Conservation (phyloP, 2,113 vertebrate species). For the Orcinus orca region DNA sequence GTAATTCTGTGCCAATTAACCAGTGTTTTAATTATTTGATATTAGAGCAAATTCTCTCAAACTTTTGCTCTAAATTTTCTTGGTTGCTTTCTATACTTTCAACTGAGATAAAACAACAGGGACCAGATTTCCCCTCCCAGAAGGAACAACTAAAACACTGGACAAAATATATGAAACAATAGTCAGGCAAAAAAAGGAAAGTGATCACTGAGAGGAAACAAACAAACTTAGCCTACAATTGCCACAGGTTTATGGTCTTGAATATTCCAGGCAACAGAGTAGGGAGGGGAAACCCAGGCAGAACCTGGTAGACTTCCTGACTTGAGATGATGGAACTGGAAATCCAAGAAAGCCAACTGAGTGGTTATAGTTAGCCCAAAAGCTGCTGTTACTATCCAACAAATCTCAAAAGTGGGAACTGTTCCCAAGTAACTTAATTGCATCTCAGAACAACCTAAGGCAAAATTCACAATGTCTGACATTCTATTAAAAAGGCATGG, state of each 20-base stretch:
- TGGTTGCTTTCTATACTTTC: not conserved
- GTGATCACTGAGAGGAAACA: not conserved
- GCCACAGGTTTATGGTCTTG: not conserved
- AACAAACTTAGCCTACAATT: not conserved
- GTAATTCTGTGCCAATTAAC: not conserved
- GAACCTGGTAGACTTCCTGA: not conserved
- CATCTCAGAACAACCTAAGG: not conserved
- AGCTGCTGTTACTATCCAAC: not conserved
- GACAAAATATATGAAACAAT: not conserved
- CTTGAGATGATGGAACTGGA: not conserved
- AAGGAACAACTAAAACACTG: not conserved
- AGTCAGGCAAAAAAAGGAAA: not conserved
- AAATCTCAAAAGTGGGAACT: not conserved
- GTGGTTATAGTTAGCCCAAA: not conserved
- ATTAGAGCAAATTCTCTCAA: not conserved
- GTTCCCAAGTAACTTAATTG: not conserved
- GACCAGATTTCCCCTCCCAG: not conserved
- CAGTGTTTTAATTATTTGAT: slow-evolving; percentile 4
- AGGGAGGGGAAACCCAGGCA: not conserved
- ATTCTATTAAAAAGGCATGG: not conserved
- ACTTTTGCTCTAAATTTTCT: not conserved
- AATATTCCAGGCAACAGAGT: not conserved
- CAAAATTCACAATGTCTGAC: not conserved
- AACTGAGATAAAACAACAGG: not conserved
- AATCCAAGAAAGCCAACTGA: not conserved